Percentiles rank a stretch among this genome's conserved stretches.
Conservation (phyloP, 1,140 invertebrate genomes). For the Sarcophaga bullata region DNA sequence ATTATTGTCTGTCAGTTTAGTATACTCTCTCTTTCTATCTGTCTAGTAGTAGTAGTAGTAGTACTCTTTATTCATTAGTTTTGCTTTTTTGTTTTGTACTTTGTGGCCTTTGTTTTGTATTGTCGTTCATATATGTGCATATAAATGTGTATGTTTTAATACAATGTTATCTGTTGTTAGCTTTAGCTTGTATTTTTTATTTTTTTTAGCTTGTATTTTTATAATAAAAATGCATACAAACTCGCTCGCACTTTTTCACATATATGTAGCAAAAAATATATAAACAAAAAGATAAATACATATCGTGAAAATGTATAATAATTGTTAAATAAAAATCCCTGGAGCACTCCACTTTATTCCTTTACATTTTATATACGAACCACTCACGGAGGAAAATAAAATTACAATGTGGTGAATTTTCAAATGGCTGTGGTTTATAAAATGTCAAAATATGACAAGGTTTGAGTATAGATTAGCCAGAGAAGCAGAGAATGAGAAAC, state of each 20-base stretch:
- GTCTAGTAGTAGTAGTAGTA: neutral
- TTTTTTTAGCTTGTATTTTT: neutral
- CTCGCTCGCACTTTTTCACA: neutral
- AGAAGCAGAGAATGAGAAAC: neutral
- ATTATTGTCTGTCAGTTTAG: neutral
- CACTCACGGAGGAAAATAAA: constrained; percentile 24
- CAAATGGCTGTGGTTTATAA: constrained; percentile 19
- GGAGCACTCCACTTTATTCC: constrained; percentile 3
- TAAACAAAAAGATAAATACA: constrained; percentile 24
- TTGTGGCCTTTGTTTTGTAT: neutral
- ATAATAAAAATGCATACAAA: neutral
- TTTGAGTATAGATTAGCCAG: neutral
- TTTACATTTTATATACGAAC: constrained; percentile 27
- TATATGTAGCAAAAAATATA: neutral
- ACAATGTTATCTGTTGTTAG: constrained; percentile 9
- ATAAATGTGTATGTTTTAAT: neutral
- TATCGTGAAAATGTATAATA: neutral
- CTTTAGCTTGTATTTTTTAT: neutral
- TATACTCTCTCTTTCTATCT: neutral
- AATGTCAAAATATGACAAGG: neutral
- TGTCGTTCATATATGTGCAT: neutral
- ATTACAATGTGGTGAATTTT: constrained; percentile 34
- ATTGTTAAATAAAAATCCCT: neutral
- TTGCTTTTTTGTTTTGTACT: constrained; percentile 12
- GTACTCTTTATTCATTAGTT: neutral